Evolutionary conservation across 2,888 invertebrate genomes (phyloP), one percentile per base, ranked within the genome.

Genomic region (Nomada flava): DNA sequence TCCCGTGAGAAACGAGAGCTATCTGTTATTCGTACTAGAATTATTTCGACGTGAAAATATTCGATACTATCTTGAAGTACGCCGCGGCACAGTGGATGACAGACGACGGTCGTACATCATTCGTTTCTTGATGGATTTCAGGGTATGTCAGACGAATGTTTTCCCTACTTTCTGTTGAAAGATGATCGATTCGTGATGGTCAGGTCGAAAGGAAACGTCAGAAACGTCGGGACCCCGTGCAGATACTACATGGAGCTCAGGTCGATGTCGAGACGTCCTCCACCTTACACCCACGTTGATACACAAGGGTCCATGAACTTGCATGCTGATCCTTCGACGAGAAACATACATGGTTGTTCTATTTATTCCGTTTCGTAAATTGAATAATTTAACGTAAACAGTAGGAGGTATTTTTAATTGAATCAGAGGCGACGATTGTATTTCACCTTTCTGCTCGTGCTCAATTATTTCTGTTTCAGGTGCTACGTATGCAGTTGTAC

Each of bases 131-230:
- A 50, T 68, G 60, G 57, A 72, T 52, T 59, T 68, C 42, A 53
- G 52, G 29, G 18, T 36, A 62, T 26, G 23, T 42, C n/a, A n/a
- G 59, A 23, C 52, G 10, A 20, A 20, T 63, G 44, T 71, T 52
- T 71, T 57, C 55, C 18, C 15, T 3, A 5, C 13, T 36, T 26
- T 50, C n/a, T 53, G 5, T 0, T n/a, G 64, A 72, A 69, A 69
- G 64, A 79, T 79, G 71, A 69, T 64, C 57, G 57, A 76, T 86
- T 59, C 47, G 69, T 73, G 73, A 86, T 79, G 79, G 70, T 67
- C 60, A 67, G 75, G 52, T 75, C 79, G 29, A 77, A 70, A 23
- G 68, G 62, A 50, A 86, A 15, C 20, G 44, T 60, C 15, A 77
- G 67, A 23, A 83, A 70, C n/a, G 55, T 64, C 23, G 62, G 50